Evolutionary conservation across 2,888 invertebrate species (phyloP), one percentile per base, ranked within the genome.

Genomic region (Anodontia alba): DNA sequence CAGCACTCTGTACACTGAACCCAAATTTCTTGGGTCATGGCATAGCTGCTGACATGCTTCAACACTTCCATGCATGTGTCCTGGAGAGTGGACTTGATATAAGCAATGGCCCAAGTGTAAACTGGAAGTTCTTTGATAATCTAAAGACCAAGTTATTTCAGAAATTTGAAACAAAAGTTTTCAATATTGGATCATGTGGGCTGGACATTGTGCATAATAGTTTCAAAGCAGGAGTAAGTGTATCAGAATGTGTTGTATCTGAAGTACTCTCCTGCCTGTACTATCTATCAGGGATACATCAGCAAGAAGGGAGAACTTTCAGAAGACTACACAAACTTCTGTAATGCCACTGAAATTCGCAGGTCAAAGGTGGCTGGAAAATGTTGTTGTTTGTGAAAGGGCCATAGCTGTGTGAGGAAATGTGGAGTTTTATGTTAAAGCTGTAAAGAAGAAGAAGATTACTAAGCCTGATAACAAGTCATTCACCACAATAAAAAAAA

Each of bases 221-320:
- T n/a, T 87, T 86, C 69, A 87, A 87, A 68, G 38, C 77, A 29
- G 84, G 83, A 7, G 62, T 51, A 33, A 70, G 51, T 23, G 73
- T 78, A 29, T 76, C 82, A 20, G 76, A 54, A 67, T 87, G 86
- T 86, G 71, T 66, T 17, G 31, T 92, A 33, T 74, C 78, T 8
- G 62, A 71, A 67, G 87, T 91, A 72, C 83, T 93, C 31, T 71
- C 76, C 29, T 81, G 87, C 51, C n/a, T 87, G n/a, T 91, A 90
- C 62, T 86, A 88, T 66, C 76, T 93, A 8, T 92, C 69, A 89
- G 92, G 72, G 87, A 93, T 74, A 81, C 86, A 12, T 90, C 93
- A 74, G 31, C 46, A 31, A 67, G 57, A 49, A 23, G 70, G 26
- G 70, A 70, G 51, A 57, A 70, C 46, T 62, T 69, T 38, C 23